Percentiles rank a stretch among this genome's conserved stretches.
Evolutionary conservation across 1,140 invertebrate species (phyloP).

Genomic region (Laodelphax striatellus): DNA sequence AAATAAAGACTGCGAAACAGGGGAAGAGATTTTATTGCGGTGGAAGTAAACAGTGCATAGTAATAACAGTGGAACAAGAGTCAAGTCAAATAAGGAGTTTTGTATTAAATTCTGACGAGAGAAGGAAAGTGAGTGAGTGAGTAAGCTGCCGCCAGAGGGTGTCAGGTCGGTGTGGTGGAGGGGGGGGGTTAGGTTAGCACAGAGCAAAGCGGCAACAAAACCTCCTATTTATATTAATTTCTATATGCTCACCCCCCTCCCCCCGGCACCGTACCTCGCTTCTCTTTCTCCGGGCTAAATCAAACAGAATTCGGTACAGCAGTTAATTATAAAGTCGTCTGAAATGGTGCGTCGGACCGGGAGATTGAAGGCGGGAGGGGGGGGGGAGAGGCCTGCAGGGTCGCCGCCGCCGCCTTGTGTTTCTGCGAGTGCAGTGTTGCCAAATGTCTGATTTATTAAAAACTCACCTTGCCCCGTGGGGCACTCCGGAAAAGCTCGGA

Average conservation of each 20-base stretch:
- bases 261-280: too few relatives aligned
- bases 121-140: not conserved
- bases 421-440: slow-evolving; percentile 1
- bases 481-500: not conserved
- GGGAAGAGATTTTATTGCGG: slow-evolving; percentile 10
- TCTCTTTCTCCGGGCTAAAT: slow-evolving; percentile 20
- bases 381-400: not conserved
- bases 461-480: slow-evolving; percentile 13
- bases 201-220: slow-evolving; percentile 13
- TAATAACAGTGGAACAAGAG: slow-evolving; percentile 16
- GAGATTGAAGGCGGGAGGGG: not conserved
- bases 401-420: slow-evolving; percentile 1
- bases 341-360: too few relatives aligned
- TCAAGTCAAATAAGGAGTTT: slow-evolving; percentile 27
- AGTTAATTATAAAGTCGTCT: slow-evolving; percentile 25
- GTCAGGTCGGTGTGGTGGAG: not conserved
- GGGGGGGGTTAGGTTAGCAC: not conserved
- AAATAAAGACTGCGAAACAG: not conserved
- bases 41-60: slow-evolving; percentile 16
- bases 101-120: slow-evolving; percentile 24
- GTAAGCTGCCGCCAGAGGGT: not conserved
- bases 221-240: slow-evolving; percentile 25
- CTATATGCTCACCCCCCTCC: slow-evolving; percentile 18
- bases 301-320: slow-evolving; percentile 26
- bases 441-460: slow-evolving; percentile 20